Evolutionary conservation across 2,113 vertebrate species (phyloP).

Genomic region (Noctilio leporinus): DNA sequence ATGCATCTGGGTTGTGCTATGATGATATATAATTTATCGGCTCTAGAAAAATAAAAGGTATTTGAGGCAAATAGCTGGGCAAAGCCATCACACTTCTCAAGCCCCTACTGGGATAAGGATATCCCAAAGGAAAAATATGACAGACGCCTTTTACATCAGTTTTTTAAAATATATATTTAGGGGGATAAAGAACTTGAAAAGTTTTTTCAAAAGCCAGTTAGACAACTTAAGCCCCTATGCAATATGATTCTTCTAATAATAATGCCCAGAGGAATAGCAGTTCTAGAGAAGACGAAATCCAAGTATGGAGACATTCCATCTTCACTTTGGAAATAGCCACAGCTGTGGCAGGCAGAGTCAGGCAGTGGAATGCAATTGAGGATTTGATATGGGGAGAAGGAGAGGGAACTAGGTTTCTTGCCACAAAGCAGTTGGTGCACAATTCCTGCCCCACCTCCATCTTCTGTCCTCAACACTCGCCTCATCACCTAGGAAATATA

Average conservation of each 20-base stretch:
- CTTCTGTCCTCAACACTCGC: background rate
- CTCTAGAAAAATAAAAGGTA: background rate
- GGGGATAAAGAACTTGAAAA: conserved; percentile 28
- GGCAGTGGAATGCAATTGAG: conserved; percentile 85
- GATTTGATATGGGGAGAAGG: conserved; percentile 46
- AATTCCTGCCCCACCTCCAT: background rate
- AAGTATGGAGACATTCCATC: conserved; percentile 82
- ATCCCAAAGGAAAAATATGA: background rate
- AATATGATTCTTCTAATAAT: conserved; percentile 82
- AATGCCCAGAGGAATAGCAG: conserved; percentile 78
- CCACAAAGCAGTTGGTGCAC: background rate
- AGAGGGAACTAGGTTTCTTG: background rate
- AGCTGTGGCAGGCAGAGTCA: conserved; percentile 81
- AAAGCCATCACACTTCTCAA: background rate
- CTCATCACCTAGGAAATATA: background rate
- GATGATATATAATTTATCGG: background rate
- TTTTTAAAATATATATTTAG: conserved; percentile 10
- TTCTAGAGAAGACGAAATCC: conserved; percentile 77
- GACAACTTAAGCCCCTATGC: conserved; percentile 76
- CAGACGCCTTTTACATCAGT: conserved; percentile 15
- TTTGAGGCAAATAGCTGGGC: background rate
- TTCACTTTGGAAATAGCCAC: conserved; percentile 76
- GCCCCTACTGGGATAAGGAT: background rate
- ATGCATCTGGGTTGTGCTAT: background rate
- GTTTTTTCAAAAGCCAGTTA: conserved; percentile 78